Evolutionary conservation across 2,888 invertebrate species (phyloP).

Genomic region (Pyrgus malvae): DNA sequence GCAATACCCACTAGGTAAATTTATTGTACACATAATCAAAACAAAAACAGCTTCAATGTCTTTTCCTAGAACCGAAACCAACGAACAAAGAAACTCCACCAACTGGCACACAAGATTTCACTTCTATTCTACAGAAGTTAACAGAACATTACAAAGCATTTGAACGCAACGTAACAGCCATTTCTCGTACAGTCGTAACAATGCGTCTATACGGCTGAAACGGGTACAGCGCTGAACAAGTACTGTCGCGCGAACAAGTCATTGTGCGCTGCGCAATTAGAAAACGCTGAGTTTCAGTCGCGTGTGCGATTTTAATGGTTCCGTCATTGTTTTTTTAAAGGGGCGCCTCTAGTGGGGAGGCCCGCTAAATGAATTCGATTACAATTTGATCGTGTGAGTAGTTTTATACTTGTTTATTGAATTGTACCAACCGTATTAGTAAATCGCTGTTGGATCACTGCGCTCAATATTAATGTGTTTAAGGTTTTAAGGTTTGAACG

Average conservation of each 20-base stretch:
- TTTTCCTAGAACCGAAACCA: no score
- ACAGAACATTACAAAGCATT: no score
- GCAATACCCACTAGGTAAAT: no score
- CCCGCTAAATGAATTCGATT: constrained; percentile 38
- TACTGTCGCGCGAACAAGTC: constrained; percentile 52
- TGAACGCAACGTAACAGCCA: constrained; percentile 11
- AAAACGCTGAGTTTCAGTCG: constrained; percentile 56
- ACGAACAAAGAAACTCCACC: no score
- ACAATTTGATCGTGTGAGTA: constrained; percentile 40
- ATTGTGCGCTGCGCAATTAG: constrained; percentile 67
- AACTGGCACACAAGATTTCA: no score
- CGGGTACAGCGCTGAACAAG: constrained; percentile 29
- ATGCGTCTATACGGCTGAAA: constrained; percentile 30
- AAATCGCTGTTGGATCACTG: constrained; percentile 12
- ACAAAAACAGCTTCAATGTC: no score
- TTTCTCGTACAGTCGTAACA: constrained; percentile 31
- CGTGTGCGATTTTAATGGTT: constrained; percentile 76
- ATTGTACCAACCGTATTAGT: constrained; percentile 19
- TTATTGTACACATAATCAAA: no score
- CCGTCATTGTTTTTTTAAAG: constrained; percentile 71
- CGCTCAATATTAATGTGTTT: constrained; percentile 20
- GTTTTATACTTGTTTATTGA: constrained; percentile 27
- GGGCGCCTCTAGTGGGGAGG: constrained; percentile 21
- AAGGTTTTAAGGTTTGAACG: not conserved
- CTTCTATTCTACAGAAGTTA: no score